Percentiles rank a stretch among this genome's conserved stretches.
Evolutionary conservation across 2,888 invertebrate genomes (phyloP).

Genomic region (Opisthograptis luteolata): DNA sequence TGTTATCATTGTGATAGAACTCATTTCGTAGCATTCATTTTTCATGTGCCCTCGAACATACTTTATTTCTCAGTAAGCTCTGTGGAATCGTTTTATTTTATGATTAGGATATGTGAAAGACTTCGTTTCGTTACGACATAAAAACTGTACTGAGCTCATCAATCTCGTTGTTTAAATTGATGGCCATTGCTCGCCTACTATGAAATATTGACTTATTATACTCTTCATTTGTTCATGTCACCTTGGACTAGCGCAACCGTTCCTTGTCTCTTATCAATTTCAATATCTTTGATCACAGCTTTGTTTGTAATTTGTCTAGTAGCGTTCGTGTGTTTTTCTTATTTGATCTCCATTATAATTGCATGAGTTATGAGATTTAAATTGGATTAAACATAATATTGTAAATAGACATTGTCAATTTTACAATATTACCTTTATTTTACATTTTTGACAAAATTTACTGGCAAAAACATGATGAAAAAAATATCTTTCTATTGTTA

Average conservation of each 20-base stretch:
- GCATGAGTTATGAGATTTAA: no score
- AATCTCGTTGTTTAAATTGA: conserved; percentile 23
- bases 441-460: no score
- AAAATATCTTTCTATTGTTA: no score
- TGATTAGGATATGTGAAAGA: conserved; percentile 25
- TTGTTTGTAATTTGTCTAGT: background rate
- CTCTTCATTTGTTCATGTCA: conserved; percentile 18
- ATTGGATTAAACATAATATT: no score
- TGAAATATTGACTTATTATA: conserved; percentile 19
- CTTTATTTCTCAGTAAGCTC: conserved; percentile 35
- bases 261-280: background rate
- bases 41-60: conserved; percentile 35
- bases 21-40: conserved; percentile 37
- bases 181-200: conserved; percentile 10
- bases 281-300: no score
- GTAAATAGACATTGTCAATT: no score
- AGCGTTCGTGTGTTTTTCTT: no score
- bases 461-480: no score
- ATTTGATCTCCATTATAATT: no score
- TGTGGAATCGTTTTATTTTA: conserved; percentile 36
- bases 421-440: no score
- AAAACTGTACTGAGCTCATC: conserved; percentile 37
- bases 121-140: conserved; percentile 35
- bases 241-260: conserved; percentile 9
- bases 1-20: conserved; percentile 36